Percentiles rank a stretch among this genome's conserved stretches.
Conservation (phyloP, 2,797 vertebrate genomes). For the Eupleurogrammus muticus region DNA sequence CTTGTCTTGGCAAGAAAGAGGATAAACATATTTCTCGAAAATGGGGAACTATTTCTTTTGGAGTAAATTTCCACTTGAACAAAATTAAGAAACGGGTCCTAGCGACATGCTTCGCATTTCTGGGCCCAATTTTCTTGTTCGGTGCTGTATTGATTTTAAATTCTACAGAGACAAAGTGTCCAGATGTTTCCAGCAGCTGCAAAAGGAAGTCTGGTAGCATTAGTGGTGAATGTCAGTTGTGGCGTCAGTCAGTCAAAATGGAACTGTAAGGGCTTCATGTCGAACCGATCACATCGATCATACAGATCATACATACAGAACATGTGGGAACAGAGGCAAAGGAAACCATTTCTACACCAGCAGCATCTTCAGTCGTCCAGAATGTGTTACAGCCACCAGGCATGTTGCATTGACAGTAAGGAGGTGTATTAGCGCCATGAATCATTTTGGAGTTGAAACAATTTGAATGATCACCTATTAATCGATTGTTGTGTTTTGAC, state of each 20-base stretch:
- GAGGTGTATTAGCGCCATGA: not conserved
- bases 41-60: conserved; percentile 7
- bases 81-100: conserved; percentile 1
- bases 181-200: conserved; percentile 23
- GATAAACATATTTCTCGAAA: conserved; percentile 5
- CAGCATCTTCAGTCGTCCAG: conserved; percentile 26
- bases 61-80: conserved; percentile 24
- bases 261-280: conserved; percentile 12
- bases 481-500: not conserved
- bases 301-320: conserved; percentile 1
- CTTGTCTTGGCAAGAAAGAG: conserved; percentile 3
- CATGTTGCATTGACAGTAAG: not conserved
- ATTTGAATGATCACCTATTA: not conserved
- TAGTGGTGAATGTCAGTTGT: conserved; percentile 8
- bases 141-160: conserved; percentile 18
- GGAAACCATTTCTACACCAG: conserved; percentile 20
- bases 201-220: not conserved
- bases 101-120: not conserved
- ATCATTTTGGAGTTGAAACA: not conserved
- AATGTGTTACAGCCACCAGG: conserved; percentile 24
- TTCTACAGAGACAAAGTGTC: not conserved
- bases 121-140: not conserved
- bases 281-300: no score
- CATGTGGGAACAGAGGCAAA: not conserved
- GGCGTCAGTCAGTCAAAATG: conserved; percentile 14